phyloP scores from a whole-genome alignment of 2,888 invertebrate species.

The Venustoraphidia nigricollis region DNA sequence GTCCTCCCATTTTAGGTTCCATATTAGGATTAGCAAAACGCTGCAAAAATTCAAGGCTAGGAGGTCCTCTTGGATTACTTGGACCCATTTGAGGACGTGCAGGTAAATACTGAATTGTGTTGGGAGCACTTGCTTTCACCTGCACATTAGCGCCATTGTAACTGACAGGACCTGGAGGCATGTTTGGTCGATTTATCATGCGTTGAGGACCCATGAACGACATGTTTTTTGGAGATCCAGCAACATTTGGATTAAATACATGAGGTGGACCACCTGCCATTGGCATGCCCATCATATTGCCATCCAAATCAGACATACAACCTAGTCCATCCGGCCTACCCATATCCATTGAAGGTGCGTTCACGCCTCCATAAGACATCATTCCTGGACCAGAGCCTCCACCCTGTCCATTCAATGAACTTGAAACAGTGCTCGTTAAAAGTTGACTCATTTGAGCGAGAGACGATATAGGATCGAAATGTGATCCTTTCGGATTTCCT shows the following conservation, averaged over 20 bases:
- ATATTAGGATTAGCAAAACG: conserved; percentile 71
- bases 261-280: conserved; percentile 21
- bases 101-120: conserved; percentile 95
- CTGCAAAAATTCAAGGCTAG: conserved; percentile 78
- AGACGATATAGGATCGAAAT: conserved; percentile 86
- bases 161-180: conserved; percentile 41
- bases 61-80: conserved; percentile 60
- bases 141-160: conserved; percentile 73
- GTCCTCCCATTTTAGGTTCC: conserved; percentile 51
- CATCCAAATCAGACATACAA: conserved; percentile 16
- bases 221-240: conserved; percentile 31
- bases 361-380: conserved; percentile 32
- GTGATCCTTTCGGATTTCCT: conserved; percentile 45
- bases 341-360: conserved; percentile 31
- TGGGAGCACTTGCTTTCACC: conserved; percentile 92
- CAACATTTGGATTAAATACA: conserved; percentile 29
- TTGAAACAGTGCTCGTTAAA: conserved; percentile 59
- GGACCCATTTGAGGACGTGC: conserved; percentile 75
- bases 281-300: conserved; percentile 24
- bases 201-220: conserved; percentile 28
- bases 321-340: conserved; percentile 24
- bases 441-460: conserved; percentile 92
- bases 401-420: conserved; percentile 39
- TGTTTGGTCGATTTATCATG: conserved; percentile 50
- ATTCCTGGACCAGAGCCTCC: conserved; percentile 29